Evolutionary conservation across 2,113 vertebrate genomes (phyloP).

Genomic region (Microtus richardsoni): DNA sequence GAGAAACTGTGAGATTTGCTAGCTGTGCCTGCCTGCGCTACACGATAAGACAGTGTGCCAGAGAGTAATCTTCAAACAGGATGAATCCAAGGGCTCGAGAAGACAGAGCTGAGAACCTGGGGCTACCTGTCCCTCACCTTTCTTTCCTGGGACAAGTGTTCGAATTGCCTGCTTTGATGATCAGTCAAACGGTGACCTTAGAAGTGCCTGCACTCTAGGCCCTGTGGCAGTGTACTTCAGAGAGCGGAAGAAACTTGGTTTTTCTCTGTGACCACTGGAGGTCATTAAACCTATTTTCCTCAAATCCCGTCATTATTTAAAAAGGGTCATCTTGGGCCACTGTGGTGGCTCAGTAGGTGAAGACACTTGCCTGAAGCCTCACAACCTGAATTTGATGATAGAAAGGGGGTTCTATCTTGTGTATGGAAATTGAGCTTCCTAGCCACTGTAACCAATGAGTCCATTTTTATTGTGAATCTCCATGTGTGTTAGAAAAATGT

Average conservation of each 20-base stretch:
- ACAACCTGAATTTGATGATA: not conserved
- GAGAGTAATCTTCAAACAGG: constrained; percentile 14
- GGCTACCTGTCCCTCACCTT: constrained; percentile 1
- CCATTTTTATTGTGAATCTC: not conserved
- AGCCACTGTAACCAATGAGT: not conserved
- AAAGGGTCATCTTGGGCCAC: not conserved
- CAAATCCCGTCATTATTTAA: constrained; percentile 27
- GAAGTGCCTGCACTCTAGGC: constrained; percentile 42
- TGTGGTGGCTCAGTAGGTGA: not conserved
- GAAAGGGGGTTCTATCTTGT: not conserved
- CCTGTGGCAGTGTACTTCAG: constrained; percentile 6
- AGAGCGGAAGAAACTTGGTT: constrained; percentile 31
- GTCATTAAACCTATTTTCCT: constrained; percentile 7
- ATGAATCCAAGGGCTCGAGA: not conserved
- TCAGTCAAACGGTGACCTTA: constrained; percentile 49
- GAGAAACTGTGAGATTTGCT: constrained; percentile 45
- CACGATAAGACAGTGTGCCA: constrained; percentile 49
- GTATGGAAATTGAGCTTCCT: not conserved
- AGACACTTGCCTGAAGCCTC: not conserved
- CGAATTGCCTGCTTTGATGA: constrained; percentile 18
- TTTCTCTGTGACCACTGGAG: not conserved
- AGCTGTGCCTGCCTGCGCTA: constrained; percentile 35
- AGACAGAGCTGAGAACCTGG: not conserved
- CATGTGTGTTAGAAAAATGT: not conserved
- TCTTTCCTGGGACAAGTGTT: constrained; percentile 1